phyloP scores from a whole-genome alignment of 2,888 invertebrate genomes.

The Eupithecia centaureata region DNA sequence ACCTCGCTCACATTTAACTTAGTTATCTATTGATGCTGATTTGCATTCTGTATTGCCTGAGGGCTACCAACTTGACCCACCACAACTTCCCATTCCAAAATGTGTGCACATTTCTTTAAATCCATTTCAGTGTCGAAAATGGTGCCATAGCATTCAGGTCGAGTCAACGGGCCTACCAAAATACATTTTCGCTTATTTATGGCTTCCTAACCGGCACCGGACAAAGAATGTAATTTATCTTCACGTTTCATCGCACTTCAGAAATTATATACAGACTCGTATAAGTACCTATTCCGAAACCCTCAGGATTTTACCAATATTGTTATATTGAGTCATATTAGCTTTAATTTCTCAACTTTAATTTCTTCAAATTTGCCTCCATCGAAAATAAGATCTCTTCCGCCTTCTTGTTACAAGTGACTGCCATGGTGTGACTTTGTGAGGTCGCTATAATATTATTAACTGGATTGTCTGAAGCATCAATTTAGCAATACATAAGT shows the following conservation, averaged over 20 bases:
- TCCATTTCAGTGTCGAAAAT: slow-evolving; percentile 52
- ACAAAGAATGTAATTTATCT: slow-evolving; percentile 33
- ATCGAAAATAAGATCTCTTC: background rate
- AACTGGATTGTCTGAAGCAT: background rate
- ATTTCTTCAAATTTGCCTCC: background rate
- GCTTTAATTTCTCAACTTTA: background rate
- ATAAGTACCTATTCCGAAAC: background rate
- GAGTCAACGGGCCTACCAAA: slow-evolving; percentile 48
- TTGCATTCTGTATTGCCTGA: background rate
- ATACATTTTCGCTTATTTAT: slow-evolving; percentile 50
- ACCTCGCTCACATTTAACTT: background rate
- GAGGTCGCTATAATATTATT: background rate
- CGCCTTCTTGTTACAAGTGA: background rate
- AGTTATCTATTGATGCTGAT: background rate
- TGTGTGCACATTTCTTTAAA: slow-evolving; percentile 21
- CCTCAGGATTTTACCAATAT: background rate
- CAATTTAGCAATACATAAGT: background rate
- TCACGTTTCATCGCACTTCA: slow-evolving; percentile 25
- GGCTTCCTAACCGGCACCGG: slow-evolving; percentile 42
- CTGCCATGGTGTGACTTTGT: background rate
- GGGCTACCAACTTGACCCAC: background rate
- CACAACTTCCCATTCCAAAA: background rate
- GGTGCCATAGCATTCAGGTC: slow-evolving; percentile 48
- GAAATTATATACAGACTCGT: too few species aligned
- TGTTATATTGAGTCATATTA: background rate